Percentiles rank a stretch among this genome's conserved stretches.
Evolutionary conservation across 37 sponge, comb jelly and placozoan species (phyloP).

Genomic region (Crambe crambe): DNA sequence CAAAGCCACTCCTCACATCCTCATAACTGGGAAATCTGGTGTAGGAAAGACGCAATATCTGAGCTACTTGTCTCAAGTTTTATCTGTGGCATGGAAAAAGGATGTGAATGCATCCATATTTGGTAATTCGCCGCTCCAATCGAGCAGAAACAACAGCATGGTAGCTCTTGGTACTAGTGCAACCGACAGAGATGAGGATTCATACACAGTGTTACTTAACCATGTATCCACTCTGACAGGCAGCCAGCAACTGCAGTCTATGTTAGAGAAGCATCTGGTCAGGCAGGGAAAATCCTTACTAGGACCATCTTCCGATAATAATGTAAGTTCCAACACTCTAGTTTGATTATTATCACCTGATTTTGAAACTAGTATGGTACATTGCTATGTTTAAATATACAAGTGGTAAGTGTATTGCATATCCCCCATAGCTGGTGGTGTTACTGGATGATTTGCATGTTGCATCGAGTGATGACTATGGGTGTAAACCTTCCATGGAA

Average conservation of each 20-base stretch:
- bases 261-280: background rate
- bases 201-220: background rate
- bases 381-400: too few species aligned
- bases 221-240: constrained; percentile 9
- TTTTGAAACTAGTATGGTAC: too few species aligned
- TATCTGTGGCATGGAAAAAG: background rate
- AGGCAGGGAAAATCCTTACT: background rate
- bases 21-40: constrained; percentile 47
- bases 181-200: too few species aligned
- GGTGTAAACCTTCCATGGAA: constrained; percentile 53
- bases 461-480: constrained; percentile 50
- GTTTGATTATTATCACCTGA: background rate
- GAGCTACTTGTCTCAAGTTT: background rate
- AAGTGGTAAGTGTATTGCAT: too few species aligned
- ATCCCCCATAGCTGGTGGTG: constrained; percentile 36
- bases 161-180: too few species aligned
- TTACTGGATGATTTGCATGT: constrained; percentile 76
- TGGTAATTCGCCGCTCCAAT: background rate
- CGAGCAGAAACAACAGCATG: too few species aligned
- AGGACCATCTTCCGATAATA: background rate
- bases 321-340: background rate
- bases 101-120: background rate
- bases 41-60: constrained; percentile 43
- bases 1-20: constrained; percentile 7
- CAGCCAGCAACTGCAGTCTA: background rate